Conservation (phyloP, 2,888 invertebrate species). For the Lochmaea capreae region DNA sequence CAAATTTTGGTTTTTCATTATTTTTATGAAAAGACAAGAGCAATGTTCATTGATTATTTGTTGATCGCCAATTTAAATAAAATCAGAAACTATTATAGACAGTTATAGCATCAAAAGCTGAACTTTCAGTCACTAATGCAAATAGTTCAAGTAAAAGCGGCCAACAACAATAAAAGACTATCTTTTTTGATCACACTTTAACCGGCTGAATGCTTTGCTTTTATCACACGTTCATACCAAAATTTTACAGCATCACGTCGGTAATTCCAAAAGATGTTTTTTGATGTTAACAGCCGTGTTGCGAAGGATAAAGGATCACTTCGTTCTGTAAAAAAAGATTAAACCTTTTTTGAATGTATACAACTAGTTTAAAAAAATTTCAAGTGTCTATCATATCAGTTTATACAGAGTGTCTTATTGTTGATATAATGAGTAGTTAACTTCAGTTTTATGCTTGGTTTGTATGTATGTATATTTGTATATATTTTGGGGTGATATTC, state of each 20-base stretch:
- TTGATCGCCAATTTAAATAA: no score
- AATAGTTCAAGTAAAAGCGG: not conserved
- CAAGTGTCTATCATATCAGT: not conserved
- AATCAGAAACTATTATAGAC: no score
- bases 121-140: no score
- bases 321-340: not conserved
- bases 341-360: slow-evolving; percentile 1
- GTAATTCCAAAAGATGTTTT: slow-evolving; percentile 43
- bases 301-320: slow-evolving; percentile 1
- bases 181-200: slow-evolving; percentile 24
- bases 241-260: slow-evolving; percentile 46
- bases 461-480: no score
- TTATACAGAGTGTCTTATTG: not conserved
- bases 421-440: not conserved
- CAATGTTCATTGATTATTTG: no score
- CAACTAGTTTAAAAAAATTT: not conserved
- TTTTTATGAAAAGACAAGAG: no score
- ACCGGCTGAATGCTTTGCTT: slow-evolving; percentile 44
- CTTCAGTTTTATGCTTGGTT: no score
- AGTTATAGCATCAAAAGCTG: no score
- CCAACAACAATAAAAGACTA: not conserved
- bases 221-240: slow-evolving; percentile 50
- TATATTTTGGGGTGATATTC: no score
- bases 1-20: no score
- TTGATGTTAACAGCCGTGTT: slow-evolving; percentile 13